phyloP scores from a whole-genome alignment of 2,797 vertebrate species.

The Phrynocephalus forsythii region DNA sequence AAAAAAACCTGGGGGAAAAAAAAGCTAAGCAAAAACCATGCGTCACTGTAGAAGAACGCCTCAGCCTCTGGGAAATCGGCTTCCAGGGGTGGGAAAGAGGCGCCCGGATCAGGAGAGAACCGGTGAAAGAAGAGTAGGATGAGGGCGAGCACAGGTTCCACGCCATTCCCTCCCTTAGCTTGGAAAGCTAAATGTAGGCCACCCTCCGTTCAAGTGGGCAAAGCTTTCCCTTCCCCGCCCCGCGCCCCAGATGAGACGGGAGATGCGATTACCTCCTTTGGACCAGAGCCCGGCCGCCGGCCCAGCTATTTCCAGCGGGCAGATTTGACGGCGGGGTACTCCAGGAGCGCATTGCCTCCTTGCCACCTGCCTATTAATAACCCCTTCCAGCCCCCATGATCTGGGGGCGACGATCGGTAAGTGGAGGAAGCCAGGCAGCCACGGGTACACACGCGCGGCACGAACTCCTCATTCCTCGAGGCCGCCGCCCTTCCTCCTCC shows the following conservation, averaged over 20 bases:
- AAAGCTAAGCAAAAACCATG: too few relatives aligned
- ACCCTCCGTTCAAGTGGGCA: not conserved
- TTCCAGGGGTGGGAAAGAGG: not conserved
- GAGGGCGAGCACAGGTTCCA: not conserved
- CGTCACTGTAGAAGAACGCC: not conserved
- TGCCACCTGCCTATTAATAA: slow-evolving; percentile 38
- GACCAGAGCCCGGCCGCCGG: slow-evolving; percentile 17
- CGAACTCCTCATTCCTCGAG: too few relatives aligned
- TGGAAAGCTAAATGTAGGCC: slow-evolving; percentile 27
- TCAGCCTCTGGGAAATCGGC: not conserved
- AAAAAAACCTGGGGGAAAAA: too few relatives aligned
- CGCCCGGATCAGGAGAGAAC: not conserved
- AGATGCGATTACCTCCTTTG: slow-evolving; percentile 54
- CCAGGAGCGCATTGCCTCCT: not conserved
- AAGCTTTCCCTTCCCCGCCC: not conserved
- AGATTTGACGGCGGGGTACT: not conserved
- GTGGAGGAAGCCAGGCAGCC: not conserved
- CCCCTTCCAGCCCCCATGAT: not conserved
- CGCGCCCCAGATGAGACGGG: slow-evolving; percentile 17
- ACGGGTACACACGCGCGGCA: not conserved
- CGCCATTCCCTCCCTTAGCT: not conserved
- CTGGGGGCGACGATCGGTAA: not conserved
- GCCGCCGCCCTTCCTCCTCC: too few relatives aligned
- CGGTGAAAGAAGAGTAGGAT: too few relatives aligned
- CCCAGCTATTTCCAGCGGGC: slow-evolving; percentile 38